Evolutionary conservation across 1,140 invertebrate species (phyloP).

Genomic region (Plodia interpunctella): DNA sequence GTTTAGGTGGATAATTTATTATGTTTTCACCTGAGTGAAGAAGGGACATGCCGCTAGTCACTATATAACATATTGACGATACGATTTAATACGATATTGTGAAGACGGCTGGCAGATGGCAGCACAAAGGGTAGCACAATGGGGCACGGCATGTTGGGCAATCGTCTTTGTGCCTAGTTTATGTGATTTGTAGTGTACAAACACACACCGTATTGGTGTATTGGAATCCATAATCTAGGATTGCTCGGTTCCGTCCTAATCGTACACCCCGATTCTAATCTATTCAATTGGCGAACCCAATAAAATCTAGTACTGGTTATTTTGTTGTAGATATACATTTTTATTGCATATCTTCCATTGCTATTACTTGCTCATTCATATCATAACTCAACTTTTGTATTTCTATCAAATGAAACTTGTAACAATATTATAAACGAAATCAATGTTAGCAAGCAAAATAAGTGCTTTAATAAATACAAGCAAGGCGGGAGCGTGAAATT

Average conservation of each 20-base stretch:
- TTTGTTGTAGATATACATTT: too few species aligned
- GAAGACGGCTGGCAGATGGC: conserved; percentile 1
- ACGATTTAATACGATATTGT: neutral
- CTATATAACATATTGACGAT: too few species aligned
- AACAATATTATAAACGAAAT: neutral
- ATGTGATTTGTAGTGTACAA: conserved; percentile 5
- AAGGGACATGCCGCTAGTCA: too few species aligned
- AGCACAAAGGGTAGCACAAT: conserved; percentile 10
- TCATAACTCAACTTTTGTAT: too few species aligned
- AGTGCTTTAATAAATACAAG: neutral
- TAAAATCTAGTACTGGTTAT: neutral
- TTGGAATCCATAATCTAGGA: conserved; percentile 8
- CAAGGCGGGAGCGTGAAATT: neutral
- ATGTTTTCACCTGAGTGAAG: too few species aligned
- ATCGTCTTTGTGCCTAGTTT: conserved; percentile 10
- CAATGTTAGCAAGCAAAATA: neutral
- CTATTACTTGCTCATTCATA: too few species aligned
- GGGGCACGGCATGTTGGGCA: neutral
- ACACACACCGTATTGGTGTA: conserved; percentile 6
- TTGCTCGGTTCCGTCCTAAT: neutral
- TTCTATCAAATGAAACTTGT: neutral
- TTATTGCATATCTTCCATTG: too few species aligned
- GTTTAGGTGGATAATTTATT: too few species aligned
- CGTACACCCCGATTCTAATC: neutral
- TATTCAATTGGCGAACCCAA: neutral